These are phyloP conservation scores for Pygmarrhopalites habei DNA, from an alignment of 1,140 invertebrate genomes.

Conservation along the genomic window DNA sequence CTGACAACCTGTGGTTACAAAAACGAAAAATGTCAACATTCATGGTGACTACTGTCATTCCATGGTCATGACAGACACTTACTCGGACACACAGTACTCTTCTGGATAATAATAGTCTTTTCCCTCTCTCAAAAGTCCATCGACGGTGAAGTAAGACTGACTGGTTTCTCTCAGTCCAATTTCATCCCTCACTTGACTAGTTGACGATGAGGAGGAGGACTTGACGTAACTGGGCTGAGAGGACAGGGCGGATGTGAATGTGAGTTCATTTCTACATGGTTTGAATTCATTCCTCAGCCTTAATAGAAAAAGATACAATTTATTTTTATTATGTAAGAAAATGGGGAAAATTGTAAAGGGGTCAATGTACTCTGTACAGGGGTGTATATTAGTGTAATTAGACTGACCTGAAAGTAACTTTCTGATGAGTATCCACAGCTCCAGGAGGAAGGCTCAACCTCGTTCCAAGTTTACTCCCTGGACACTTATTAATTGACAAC, in stretches of 20 bases:
- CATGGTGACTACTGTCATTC: no score
- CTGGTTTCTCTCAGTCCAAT: not conserved
- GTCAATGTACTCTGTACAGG: not conserved
- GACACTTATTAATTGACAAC: slow-evolving; percentile 6
- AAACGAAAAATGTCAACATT: slow-evolving; percentile 4
- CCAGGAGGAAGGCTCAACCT: not conserved
- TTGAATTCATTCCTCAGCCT: slow-evolving; percentile 7
- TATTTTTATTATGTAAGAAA: not conserved
- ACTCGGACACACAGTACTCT: slow-evolving; percentile 34
- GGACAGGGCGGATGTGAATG: not conserved
- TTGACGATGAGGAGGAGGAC: no score
- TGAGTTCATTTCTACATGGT: not conserved
- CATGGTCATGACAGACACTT: slow-evolving; percentile 9
- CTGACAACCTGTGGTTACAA: slow-evolving; percentile 11
- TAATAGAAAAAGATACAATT: not conserved
- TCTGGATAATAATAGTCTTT: slow-evolving; percentile 30
- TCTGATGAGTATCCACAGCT: not conserved
- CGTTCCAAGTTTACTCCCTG: not conserved
- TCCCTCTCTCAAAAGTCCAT: slow-evolving; percentile 19
- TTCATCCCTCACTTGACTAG: not conserved
- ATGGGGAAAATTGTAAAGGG: not conserved
- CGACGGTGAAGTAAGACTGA: slow-evolving; percentile 3
- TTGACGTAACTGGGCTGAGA: not conserved
- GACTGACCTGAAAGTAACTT: not conserved
- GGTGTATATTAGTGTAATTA: no score